Base-by-base conservation (phyloP, 30 jellyfish, hydroid and myxozoan genomes). In the Aurelia sp. region DNA sequence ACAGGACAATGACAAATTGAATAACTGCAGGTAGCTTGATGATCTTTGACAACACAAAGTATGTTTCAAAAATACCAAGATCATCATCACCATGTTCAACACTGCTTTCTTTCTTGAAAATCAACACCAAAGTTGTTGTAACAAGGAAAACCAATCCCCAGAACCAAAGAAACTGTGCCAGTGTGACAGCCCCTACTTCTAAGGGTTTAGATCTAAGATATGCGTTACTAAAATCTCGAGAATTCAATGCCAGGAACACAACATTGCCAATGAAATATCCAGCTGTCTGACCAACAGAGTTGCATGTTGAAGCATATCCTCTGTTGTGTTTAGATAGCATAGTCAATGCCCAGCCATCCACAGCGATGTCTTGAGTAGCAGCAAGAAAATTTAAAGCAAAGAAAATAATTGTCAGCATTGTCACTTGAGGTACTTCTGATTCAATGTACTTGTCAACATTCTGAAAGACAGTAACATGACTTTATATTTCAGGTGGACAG, bases 301-400 rank as follows among this genome's bases (percentile, higher is more conserved):
- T 96, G 86, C 98, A 96, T 4, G 97, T 90, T 47, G 99, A 96
- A 19, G 98, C 99, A 77, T 90, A 96, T n/a, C 97, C 97, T 4
- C 96, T 86, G 72, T 90, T 90, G 18, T 65, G 86, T 67, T 72
- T 73, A 20, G 89, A 80, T 12, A 96, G 84, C 98, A 96, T 91
- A 15, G 98, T 90, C 57, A 96, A 71, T 33, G 98, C 99, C 99
- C 99, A 96, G n/a, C 99, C 99, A 85, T 96, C 99, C 20, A 96
- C 99, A 5, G 98, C 99, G n/a, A 96, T 91, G 71, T 96, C 99
- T 91, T 96, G 99, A 4, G 99, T 96, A 8, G 99, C 99, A 50
- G 99, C 99, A 52, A 96, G 92, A 59, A 96, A 94, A 62, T 94
- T 94, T 21, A 94, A 73, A 3, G 82, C 63, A 79, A 94, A 94